phyloP scores from a whole-genome alignment of 2,888 invertebrate genomes.

The Latheticus oryzae region DNA sequence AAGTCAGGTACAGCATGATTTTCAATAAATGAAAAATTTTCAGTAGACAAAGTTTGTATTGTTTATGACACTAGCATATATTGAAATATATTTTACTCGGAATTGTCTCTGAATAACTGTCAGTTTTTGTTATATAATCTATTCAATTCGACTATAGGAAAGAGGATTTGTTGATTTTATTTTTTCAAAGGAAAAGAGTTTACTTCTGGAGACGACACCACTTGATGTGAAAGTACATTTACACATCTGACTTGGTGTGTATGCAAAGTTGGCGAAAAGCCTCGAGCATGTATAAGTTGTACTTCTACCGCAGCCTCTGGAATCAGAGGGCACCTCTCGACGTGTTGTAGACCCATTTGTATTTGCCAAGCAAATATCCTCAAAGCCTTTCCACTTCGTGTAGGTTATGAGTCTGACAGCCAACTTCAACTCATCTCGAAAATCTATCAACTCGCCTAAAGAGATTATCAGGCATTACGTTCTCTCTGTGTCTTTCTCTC shows the following conservation, averaged over 20 bases:
- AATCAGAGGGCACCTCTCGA: slow-evolving; percentile 30
- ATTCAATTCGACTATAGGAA: no score
- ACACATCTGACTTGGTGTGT: slow-evolving; percentile 27
- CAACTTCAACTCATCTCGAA: slow-evolving; percentile 25
- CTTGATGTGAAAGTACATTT: slow-evolving; percentile 31
- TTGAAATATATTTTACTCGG: no score
- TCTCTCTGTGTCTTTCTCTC: slow-evolving; percentile 32
- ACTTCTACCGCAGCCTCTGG: slow-evolving; percentile 13
- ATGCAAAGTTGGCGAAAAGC: slow-evolving; percentile 1
- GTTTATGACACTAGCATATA: no score
- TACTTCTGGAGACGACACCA: slow-evolving; percentile 16
- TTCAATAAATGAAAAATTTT: slow-evolving; percentile 1
- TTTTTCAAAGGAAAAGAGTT: no score
- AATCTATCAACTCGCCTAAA: slow-evolving; percentile 35
- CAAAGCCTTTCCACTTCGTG: slow-evolving; percentile 26
- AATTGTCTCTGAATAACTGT: no score
- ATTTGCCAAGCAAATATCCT: slow-evolving; percentile 38
- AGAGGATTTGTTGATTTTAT: no score
- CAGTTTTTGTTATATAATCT: no score
- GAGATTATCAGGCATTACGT: slow-evolving; percentile 36
- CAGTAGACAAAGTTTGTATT: no score
- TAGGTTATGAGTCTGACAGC: slow-evolving; percentile 32
- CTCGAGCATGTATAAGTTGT: no score
- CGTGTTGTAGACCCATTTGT: slow-evolving; percentile 37
- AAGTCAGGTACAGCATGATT: slow-evolving; percentile 3